Conservation (phyloP, 2,888 invertebrate genomes). For the Meganola albula region DNA sequence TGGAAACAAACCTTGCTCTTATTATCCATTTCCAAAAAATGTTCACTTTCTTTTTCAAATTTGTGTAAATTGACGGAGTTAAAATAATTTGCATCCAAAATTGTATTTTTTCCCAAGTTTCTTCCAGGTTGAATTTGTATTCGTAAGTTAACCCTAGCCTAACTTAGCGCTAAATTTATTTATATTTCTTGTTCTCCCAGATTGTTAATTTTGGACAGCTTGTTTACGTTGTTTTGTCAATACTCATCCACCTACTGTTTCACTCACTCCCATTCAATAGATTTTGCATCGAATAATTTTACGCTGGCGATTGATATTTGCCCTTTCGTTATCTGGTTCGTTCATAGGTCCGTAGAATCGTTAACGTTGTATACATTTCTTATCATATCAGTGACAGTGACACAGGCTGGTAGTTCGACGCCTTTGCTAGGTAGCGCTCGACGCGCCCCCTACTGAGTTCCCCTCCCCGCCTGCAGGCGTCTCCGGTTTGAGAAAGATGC, state of each 20-base stretch:
- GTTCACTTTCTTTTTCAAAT: too few species aligned
- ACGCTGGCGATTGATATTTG: constrained; percentile 22
- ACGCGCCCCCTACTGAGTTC: constrained; percentile 57
- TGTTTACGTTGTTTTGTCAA: constrained; percentile 52
- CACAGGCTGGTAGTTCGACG: constrained; percentile 63
- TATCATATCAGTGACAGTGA: constrained; percentile 67
- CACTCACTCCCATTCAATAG: constrained; percentile 34
- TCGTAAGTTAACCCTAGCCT: too few species aligned
- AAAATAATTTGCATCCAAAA: too few species aligned
- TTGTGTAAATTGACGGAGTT: too few species aligned
- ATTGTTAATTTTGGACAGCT: constrained; percentile 57
- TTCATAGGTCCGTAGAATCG: constrained; percentile 27
- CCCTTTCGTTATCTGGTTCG: constrained; percentile 35
- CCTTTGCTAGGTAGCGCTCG: constrained; percentile 43
- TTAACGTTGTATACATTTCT: constrained; percentile 63
- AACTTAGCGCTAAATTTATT: constrained; percentile 38
- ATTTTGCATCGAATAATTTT: constrained; percentile 36
- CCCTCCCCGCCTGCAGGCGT: constrained; percentile 37
- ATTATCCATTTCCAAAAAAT: too few species aligned
- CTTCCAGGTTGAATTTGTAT: too few species aligned
- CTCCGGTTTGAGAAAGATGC: constrained; percentile 45
- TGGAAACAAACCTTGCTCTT: too few species aligned
- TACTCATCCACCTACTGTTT: constrained; percentile 56
- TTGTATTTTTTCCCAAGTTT: too few species aligned
- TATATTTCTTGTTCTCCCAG: constrained; percentile 36